A percentile compares a stretch with the other conserved stretches of the same genome.
These are phyloP conservation scores for Accipiter virgatus DNA, from an alignment of 2,113 vertebrate species.

Conservation along the genomic window DNA sequence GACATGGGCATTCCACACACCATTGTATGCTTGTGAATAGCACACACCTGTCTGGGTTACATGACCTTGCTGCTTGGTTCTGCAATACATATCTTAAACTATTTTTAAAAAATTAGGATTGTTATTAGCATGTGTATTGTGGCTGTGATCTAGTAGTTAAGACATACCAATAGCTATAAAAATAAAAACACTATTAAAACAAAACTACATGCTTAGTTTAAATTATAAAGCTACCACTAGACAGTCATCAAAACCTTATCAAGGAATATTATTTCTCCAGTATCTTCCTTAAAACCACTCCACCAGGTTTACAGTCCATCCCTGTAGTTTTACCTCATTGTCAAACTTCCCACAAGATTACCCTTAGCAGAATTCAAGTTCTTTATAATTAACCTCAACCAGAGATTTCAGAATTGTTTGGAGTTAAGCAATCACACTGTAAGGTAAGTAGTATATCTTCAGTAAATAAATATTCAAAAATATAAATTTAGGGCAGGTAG, in stretches of 20 bases:
- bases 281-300: neutral
- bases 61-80: neutral
- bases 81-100: neutral
- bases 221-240: neutral
- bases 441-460: neutral
- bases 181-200: neutral
- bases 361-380: neutral
- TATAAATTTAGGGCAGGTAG: neutral
- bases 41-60: neutral
- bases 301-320: neutral
- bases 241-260: neutral
- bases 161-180: neutral
- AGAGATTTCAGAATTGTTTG: neutral
- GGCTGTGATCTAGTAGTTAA: neutral
- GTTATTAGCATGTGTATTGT: neutral
- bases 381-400: neutral
- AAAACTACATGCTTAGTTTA: neutral
- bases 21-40: fast-evolving
- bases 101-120: neutral
- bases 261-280: neutral
- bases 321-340: neutral
- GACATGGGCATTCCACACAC: neutral
- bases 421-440: neutral
- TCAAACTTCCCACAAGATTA: neutral
- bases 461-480: neutral